phyloP scores from a whole-genome alignment of 2,888 invertebrate genomes.

The Scaptodrosophila latifasciaeformis region DNA sequence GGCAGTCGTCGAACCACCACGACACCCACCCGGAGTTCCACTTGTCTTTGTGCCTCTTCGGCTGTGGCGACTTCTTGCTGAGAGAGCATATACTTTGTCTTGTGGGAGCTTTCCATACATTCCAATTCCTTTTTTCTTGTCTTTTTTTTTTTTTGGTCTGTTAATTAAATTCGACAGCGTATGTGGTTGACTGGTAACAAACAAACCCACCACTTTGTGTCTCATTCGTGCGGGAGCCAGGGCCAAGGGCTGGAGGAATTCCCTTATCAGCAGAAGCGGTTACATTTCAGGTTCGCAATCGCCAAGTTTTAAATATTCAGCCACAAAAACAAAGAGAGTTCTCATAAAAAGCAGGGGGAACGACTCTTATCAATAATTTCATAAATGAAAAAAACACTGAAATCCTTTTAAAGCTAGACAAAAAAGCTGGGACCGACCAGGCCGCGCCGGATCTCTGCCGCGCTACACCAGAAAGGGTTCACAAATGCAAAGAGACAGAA shows the following conservation, averaged over 20 bases:
- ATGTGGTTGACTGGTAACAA: neutral
- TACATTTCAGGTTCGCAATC: conserved; percentile 4
- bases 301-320: conserved; percentile 46
- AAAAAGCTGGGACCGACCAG: neutral
- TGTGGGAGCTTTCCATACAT: conserved; percentile 17
- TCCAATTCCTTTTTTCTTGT: conserved; percentile 7
- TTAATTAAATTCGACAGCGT: conserved; percentile 60
- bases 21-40: neutral
- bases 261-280: neutral
- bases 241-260: neutral
- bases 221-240: neutral
- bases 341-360: conserved; percentile 22
- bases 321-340: no score
- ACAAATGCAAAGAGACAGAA: conserved; percentile 6
- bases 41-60: conserved; percentile 3
- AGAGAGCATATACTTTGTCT: conserved; percentile 3
- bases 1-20: conserved; percentile 22
- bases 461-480: conserved; percentile 26
- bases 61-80: conserved; percentile 1
- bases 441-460: conserved; percentile 18
- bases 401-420: conserved; percentile 59
- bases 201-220: conserved; percentile 27
- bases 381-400: conserved; percentile 62
- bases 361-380: conserved; percentile 64
- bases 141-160: conserved; percentile 39